These are phyloP conservation scores for Globicephala melas DNA, from an alignment of 2,113 vertebrate genomes.

Conservation along the genomic window DNA sequence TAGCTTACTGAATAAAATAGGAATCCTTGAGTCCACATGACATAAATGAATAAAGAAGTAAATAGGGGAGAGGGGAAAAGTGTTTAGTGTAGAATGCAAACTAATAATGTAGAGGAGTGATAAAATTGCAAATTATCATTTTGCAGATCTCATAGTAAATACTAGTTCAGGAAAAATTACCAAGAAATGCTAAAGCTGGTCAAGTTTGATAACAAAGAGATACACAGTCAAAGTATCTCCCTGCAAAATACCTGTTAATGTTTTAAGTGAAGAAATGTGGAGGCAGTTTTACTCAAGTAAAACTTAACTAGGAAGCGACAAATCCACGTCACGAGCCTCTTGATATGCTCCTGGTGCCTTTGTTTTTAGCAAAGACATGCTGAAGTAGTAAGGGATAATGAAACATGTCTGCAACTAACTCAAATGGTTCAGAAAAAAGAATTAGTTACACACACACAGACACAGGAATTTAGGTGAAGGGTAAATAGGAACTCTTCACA, in stretches of 20 bases:
- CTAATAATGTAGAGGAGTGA: neutral
- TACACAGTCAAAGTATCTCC: neutral
- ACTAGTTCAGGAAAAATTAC: neutral
- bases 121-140: neutral
- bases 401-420: neutral
- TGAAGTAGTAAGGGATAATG: neutral
- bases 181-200: neutral
- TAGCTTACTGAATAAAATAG: neutral
- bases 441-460: neutral
- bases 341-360: fast-evolving
- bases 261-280: no score
- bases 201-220: neutral
- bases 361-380: neutral
- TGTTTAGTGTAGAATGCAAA: neutral
- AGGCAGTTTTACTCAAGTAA: neutral
- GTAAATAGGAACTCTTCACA: neutral
- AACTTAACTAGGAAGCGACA: neutral
- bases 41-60: neutral
- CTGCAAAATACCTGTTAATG: neutral
- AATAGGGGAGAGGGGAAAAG: no score
- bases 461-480: neutral
- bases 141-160: neutral
- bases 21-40: no score
- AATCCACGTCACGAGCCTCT: neutral
- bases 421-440: neutral